Evolutionary conservation across 1,140 invertebrate genomes (phyloP), one percentile per base, ranked within the genome.

Genomic region (Asobara japonica): DNA sequence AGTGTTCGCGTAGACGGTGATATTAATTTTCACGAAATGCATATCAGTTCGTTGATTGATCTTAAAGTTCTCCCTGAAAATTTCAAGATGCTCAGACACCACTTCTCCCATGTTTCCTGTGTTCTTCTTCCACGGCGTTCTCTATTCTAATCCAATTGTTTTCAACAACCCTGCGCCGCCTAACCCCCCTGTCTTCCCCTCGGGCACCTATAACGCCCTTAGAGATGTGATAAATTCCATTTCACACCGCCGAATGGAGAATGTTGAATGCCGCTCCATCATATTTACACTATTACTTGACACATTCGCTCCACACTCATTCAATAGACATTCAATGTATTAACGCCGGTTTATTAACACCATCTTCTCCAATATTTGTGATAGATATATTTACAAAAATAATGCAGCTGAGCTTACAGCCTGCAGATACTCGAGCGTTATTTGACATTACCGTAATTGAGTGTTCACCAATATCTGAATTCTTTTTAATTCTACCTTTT

Each of bases 1-100:
- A 79, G 36, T 80, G 76, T 79, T 78, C 62, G 65, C 33, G 76
- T 72, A 77, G 78, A 80, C 78, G 76, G 74, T 79, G 77, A 80
- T 82, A 81, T 80, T 81, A 79, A 81, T 81, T 79, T 81, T 83
- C 81, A 76, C 76, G 74, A 29, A 78, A 81, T 81, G 79, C 80
- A 79, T 72, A 72, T 79, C 80, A 77, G 79, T 71, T 76, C 77
- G 76, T 77, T 80, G 79, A 80, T 83, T 83, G 81, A 81, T 80
- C 79, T 77, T 73, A 79, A 83, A 81, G 76, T 81, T 83, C 74
- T 75, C 76, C 25, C 69, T 66, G 65, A 62, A 67, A 45, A 73
- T 74, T 71, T 72, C 78, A 79, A 80, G 79, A 80, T 77, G 76
- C 78, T 78, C 71, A 75, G 75, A 20, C 45, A 51, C 45, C 18